Evolutionary conservation across 2,888 invertebrate genomes (phyloP).

Genomic region (Orthosia gothica): DNA sequence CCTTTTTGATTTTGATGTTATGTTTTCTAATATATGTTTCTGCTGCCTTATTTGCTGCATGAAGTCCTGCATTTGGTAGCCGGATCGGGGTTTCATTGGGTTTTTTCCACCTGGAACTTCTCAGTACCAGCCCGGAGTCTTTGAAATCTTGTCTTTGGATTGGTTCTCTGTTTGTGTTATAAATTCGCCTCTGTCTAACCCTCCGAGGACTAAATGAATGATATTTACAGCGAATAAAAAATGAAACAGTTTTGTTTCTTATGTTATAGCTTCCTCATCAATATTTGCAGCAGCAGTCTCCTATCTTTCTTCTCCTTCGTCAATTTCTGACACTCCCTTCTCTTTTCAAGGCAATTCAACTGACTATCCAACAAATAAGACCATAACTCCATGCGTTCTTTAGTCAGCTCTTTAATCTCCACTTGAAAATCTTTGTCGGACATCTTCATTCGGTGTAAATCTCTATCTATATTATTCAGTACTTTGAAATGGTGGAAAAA

Average conservation of each 20-base stretch:
- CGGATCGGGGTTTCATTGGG: too few species aligned
- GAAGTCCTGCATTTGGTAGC: too few species aligned
- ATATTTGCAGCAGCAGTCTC: not conserved
- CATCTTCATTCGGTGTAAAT: not conserved
- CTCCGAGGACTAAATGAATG: too few species aligned
- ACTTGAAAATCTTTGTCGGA: not conserved
- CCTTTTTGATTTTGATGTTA: too few species aligned
- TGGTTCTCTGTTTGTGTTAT: too few species aligned
- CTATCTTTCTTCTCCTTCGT: constrained; percentile 1
- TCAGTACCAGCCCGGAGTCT: too few species aligned
- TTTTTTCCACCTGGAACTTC: too few species aligned
- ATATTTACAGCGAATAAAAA: too few species aligned
- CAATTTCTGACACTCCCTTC: constrained; percentile 3
- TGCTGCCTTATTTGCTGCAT: too few species aligned
- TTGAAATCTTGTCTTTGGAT: too few species aligned
- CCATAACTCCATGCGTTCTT: not conserved
- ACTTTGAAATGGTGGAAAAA: not conserved
- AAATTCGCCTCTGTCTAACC: too few species aligned
- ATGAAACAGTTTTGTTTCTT: not conserved
- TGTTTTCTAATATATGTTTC: too few species aligned
- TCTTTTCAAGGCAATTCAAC: not conserved
- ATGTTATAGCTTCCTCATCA: not conserved
- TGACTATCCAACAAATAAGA: not conserved
- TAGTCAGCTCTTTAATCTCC: not conserved
- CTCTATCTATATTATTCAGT: not conserved